Evolutionary conservation across 1,140 invertebrate species (phyloP).

Genomic region (Trichogramma pretiosum): DNA sequence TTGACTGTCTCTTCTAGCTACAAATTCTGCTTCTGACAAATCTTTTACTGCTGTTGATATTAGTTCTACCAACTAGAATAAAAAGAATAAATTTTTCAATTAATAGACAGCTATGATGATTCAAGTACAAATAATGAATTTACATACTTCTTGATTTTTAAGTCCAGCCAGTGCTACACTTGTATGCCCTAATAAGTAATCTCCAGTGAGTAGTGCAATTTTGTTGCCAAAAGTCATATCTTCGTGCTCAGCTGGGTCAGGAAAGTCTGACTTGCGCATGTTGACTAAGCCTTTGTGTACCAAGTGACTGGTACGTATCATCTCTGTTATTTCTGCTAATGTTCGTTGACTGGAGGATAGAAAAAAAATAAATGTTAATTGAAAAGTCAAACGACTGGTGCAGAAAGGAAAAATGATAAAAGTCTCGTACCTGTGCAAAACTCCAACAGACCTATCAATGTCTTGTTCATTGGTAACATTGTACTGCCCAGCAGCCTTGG

Average conservation of each 20-base stretch:
- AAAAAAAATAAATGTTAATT: too few relatives aligned
- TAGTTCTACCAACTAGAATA: conserved; percentile 68
- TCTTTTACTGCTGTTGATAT: conserved; percentile 82
- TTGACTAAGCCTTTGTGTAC: conserved; percentile 89
- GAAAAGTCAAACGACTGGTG: background rate
- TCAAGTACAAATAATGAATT: too few relatives aligned
- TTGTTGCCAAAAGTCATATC: conserved; percentile 93
- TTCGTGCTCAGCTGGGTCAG: conserved; percentile 49
- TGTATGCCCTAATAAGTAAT: conserved; percentile 85
- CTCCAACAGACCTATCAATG: conserved; percentile 72
- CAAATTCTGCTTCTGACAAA: conserved; percentile 82
- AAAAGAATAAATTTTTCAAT: background rate
- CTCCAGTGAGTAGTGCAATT: conserved; percentile 85
- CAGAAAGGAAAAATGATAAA: too few relatives aligned
- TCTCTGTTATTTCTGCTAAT: conserved; percentile 91
- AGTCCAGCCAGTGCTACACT: conserved; percentile 78
- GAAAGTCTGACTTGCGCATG: conserved; percentile 53
- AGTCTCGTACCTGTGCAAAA: conserved; percentile 63
- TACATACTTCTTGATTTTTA: conserved; percentile 58
- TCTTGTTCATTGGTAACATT: conserved; percentile 73
- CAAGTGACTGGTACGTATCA: conserved; percentile 93
- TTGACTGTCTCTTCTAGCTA: conserved; percentile 72
- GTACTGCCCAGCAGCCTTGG: conserved; percentile 78
- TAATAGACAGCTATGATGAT: too few relatives aligned
- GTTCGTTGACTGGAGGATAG: conserved; percentile 73